Evolutionary conservation across 1,140 invertebrate genomes (phyloP), one percentile per base, ranked within the genome.

Genomic region (Pseudomyrmex dendroicus): DNA sequence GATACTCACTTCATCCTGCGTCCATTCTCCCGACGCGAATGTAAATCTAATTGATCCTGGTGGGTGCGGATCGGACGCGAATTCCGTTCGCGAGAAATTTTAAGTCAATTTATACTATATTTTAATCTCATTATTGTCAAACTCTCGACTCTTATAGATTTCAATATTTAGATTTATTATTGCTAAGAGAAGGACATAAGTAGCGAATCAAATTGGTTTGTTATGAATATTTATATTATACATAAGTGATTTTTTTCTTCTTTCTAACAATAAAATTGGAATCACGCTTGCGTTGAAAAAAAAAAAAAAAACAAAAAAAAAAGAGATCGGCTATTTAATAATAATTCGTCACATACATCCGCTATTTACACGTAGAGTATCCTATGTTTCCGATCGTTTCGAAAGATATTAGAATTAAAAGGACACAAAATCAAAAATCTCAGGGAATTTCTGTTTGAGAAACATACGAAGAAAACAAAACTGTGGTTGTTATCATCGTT

Each of bases 111-210:
- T 76, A 15, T 67, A 59, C 48, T 35, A 35, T 83, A 61, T 83
- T 83, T 83, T 83, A 77, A 77, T 68, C 59, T 78, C 83, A 84
- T 84, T 70, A 73, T 64, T 84, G 84, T 70, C 59, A n/a, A 52
- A 77, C 52, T n/a, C 63, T 35, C 35, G 35, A 35, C 35, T 35
- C 56, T 72, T 59, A 56, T 82, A 82, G 84, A 82, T 86, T 86
- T 70, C 76, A 61, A 59, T 77, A 77, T 67, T 52, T 59, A 70
- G 72, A 66, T 70, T 78, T 22, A 78, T 72, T 80, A 66, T 80
- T 80, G 70, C 59, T 80, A 80, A 80, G 66, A 80, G 66, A 56
- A 80, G 76, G 66, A 80, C 66, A 54, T 70, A 61, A 54, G 25
- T 66, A 78, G 68, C 57, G 70, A 68, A 80, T 50, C 72, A 22